These are phyloP conservation scores for Steromphala cineraria DNA, from an alignment of 2,888 invertebrate species.

Conservation along the genomic window DNA sequence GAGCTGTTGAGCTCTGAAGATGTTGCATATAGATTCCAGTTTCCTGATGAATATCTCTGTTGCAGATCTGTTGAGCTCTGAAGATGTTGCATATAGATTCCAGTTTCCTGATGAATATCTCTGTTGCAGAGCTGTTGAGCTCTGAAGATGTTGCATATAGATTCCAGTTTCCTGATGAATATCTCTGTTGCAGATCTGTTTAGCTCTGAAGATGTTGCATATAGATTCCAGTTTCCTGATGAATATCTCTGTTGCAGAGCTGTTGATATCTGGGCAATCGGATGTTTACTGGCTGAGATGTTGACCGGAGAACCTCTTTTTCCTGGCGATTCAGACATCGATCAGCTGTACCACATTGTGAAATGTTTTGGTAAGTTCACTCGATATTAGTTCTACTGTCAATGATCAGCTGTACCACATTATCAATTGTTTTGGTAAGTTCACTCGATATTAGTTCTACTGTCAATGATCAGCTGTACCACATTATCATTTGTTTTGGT, in stretches of 20 bases:
- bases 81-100: too few relatives aligned
- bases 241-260: conserved; percentile 58
- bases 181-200: too few relatives aligned
- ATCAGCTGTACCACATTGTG: conserved; percentile 89
- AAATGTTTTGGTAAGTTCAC: conserved; percentile 81
- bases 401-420: background rate
- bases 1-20: too few relatives aligned
- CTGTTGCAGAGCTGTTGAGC: too few relatives aligned
- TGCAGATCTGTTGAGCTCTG: too few relatives aligned
- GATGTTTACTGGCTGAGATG: conserved; percentile 90
- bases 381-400: background rate
- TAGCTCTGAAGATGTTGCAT: too few relatives aligned
- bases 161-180: too few relatives aligned
- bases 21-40: too few relatives aligned
- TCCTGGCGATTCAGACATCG: conserved; percentile 92
- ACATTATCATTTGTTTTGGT: background rate
- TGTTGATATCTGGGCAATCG: conserved; percentile 92
- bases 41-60: too few relatives aligned
- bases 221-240: too few relatives aligned
- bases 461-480: background rate
- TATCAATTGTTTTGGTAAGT: background rate
- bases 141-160: too few relatives aligned
- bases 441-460: background rate
- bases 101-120: too few relatives aligned
- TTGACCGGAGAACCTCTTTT: conserved; percentile 90